Base-by-base conservation (phyloP, 1,140 invertebrate genomes). In the Tenebrio molitor region DNA sequence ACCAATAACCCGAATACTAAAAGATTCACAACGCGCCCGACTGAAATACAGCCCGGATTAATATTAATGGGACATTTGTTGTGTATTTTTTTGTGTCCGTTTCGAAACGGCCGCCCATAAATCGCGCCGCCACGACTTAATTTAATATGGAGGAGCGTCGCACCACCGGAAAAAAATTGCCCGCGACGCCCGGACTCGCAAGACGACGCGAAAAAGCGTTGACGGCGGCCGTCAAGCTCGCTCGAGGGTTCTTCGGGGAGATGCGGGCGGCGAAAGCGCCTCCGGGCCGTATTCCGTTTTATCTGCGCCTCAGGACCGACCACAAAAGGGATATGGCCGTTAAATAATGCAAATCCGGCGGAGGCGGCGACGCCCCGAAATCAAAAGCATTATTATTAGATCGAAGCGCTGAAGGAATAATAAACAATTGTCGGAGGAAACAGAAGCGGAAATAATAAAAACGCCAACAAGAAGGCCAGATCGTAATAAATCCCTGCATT, bases 361-460 rank as follows among this genome's bases (percentile, higher is more conserved):
- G n/a, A 15, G 21, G 23, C 23, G 23, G 17, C n/a, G n/a, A 46
- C 5, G 14, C 5, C 2, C 4, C n/a, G 6, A 25, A 58, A 58
- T 58, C 50, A 58, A 58, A 58, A 58, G 50, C 23, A 58, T 58
- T 58, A 58, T 58, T 58, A 58, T 58, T 58, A 58, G 50, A 58
- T 58, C 50, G 50, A 58, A 58, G 50, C 50, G 50, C 50, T 68
- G 42, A 68, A 68, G 21, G 36, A 66, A 68, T 68, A 68, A 68
- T 46, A 44, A 68, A 68, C 42, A 68, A 68, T 68, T 25, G 34
- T 46, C 42, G 44, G 15, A 34, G 29, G 39, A 68, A 68, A 44
- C 65, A 68, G 65, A 68, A 68, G 44, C 65, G 65, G 65, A 68
- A 68, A 68, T 68, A 68, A 68, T 68, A 68, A 68, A 68, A 68